Conservation (phyloP, 2,888 invertebrate species). For the Drosophila merina region DNA sequence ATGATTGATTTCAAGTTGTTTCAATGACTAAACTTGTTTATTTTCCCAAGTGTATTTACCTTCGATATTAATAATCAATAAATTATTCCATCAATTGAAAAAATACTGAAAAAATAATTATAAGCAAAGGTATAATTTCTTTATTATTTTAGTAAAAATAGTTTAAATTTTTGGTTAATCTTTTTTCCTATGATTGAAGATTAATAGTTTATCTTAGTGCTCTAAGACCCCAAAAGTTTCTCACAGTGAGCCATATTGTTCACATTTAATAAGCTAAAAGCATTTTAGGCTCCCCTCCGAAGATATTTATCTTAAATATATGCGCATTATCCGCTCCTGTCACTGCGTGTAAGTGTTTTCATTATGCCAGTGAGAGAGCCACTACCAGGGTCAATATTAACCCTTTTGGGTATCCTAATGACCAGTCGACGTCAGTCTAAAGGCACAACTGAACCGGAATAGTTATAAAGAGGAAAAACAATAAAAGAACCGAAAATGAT, state of each 20-base stretch:
- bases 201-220: no score
- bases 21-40: not conserved
- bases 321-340: conserved; percentile 57
- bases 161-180: no score
- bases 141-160: no score
- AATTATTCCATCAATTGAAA: not conserved
- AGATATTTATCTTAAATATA: conserved; percentile 77
- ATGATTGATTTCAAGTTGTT: no score
- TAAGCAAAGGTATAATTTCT: no score
- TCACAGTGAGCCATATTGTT: conserved; percentile 37
- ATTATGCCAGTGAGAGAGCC: conserved; percentile 52
- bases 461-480: conserved; percentile 25
- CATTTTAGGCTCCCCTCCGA: conserved; percentile 44
- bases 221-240: not conserved
- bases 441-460: conserved; percentile 25
- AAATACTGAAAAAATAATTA: conserved; percentile 3
- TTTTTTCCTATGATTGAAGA: no score
- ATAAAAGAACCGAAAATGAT: conserved; percentile 53
- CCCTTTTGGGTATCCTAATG: conserved; percentile 30
- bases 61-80: conserved; percentile 24
- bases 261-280: conserved; percentile 75
- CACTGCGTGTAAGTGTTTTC: conserved; percentile 55
- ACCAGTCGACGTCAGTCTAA: conserved; percentile 43
- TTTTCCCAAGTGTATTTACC: not conserved
- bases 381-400: conserved; percentile 41